These are phyloP conservation scores for Thera britannica DNA, from an alignment of 2,888 invertebrate species.

Conservation along the genomic window DNA sequence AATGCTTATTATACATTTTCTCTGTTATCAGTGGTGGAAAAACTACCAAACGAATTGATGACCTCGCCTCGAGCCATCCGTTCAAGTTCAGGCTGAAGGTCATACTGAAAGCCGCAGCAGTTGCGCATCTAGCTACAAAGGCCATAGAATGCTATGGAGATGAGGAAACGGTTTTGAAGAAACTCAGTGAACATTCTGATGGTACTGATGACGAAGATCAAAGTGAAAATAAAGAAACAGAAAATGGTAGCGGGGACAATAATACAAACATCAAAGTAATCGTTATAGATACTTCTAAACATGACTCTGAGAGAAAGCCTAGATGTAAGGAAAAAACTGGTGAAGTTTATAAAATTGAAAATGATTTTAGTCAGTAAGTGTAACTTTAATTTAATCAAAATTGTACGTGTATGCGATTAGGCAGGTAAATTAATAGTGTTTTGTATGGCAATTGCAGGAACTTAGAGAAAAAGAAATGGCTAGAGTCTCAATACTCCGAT, in stretches of 20 bases:
- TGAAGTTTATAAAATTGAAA: slow-evolving; percentile 2
- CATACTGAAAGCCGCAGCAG: slow-evolving; percentile 58
- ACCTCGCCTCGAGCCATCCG: slow-evolving; percentile 76
- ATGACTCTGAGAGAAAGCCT: neutral
- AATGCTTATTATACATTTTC: too few species aligned
- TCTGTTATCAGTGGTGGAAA: slow-evolving; percentile 72
- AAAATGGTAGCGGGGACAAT: slow-evolving; percentile 6
- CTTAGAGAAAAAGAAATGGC: slow-evolving; percentile 50
- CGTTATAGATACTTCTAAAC: slow-evolving; percentile 10
- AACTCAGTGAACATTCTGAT: slow-evolving; percentile 36
- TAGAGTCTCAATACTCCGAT: slow-evolving; percentile 68
- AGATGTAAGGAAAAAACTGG: neutral
- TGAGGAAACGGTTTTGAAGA: slow-evolving; percentile 48
- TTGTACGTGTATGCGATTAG: neutral
- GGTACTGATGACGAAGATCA: neutral
- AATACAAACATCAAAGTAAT: slow-evolving; percentile 9
- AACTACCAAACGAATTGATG: slow-evolving; percentile 66
- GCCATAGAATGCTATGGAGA: slow-evolving; percentile 59
- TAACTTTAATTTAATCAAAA: neutral
- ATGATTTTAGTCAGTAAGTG: neutral
- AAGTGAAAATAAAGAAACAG: neutral
- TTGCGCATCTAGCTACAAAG: slow-evolving; percentile 49
- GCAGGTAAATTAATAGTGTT: neutral
- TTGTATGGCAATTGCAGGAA: neutral
- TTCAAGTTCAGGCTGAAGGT: slow-evolving; percentile 77